Base-by-base conservation (phyloP, 2,888 invertebrate genomes). In the Drosophila mulleri region DNA sequence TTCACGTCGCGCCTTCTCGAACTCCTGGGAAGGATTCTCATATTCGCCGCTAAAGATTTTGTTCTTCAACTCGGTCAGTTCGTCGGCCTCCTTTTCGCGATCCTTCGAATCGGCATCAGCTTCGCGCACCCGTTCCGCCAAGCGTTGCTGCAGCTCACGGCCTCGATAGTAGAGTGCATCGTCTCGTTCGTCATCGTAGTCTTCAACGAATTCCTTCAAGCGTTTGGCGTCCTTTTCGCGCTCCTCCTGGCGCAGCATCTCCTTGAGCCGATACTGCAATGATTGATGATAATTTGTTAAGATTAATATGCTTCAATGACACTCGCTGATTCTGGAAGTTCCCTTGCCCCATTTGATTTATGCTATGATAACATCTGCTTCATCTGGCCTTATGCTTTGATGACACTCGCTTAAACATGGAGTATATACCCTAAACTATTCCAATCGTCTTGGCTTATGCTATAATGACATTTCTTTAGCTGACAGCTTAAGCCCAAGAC, bases 121-220 rank as follows among this genome's bases (percentile, higher is more conserved):
- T 93, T 99, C 99, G 80, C 97, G 96, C 78, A 98, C 98, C 78
- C 99, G 95, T 91, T 98, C 98, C 41, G 97, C 96, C 65, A 98
- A 94, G n/a, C 99, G 95, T 72, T 97, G 95, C 92, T 97, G 96
- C 79, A 99, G 94, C 92, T 98, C 98, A 91, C 97, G 96, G 64
- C 97, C 97, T 91, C 92, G 69, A 54, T 99, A 99, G 94, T 97
- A 99, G 94, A 99, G 99, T 56, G 96, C 95, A 92, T 99, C 99
- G 93, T 99, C 98, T 60, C 98, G 94, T 93, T 99, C 98, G 93
- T 99, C 99, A 91, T 99, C 99, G 91, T 99, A 99, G 93, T 99
- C 99, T 94, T 99, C 99, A 4, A 99, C 95, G 93, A 99, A 99
- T 94, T 99, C 98, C 93, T 98, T 98, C 62, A 99, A 94, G 48